phyloP scores from a whole-genome alignment of 2,888 invertebrate genomes.

The Trachelus iudaicus region DNA sequence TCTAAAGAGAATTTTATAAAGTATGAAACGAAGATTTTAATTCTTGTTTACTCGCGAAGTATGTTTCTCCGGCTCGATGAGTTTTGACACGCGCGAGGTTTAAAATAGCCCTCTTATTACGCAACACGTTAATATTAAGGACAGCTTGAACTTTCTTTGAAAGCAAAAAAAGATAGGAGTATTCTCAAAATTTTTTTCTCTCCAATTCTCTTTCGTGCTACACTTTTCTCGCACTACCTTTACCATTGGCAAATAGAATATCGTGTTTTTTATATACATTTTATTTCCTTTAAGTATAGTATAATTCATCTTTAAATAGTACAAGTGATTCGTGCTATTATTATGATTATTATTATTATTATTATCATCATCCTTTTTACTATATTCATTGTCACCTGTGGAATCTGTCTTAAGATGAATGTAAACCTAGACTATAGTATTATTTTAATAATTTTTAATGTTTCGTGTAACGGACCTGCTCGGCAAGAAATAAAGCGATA shows the following conservation, averaged over 20 bases:
- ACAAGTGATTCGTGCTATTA: neutral
- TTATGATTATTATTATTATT: no score
- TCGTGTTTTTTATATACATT: neutral
- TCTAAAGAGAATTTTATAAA: conserved; percentile 1
- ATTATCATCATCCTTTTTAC: neutral
- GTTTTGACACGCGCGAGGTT: no score
- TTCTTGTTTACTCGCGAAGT: neutral
- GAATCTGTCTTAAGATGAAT: neutral
- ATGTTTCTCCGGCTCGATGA: no score
- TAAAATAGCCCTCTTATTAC: neutral
- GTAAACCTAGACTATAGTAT: neutral
- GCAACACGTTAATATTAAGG: neutral
- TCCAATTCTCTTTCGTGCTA: neutral
- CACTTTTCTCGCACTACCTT: no score
- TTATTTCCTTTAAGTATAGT: neutral
- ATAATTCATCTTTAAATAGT: neutral
- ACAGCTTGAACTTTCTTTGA: neutral
- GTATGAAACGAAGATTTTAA: neutral
- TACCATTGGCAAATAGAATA: neutral
- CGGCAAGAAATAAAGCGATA: neutral
- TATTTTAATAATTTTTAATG: neutral
- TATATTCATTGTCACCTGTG: neutral
- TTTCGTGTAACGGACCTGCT: neutral
- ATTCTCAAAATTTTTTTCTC: neutral
- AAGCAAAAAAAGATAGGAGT: neutral